Base-by-base conservation (phyloP, 2,113 vertebrate species). In the human region DNA sequence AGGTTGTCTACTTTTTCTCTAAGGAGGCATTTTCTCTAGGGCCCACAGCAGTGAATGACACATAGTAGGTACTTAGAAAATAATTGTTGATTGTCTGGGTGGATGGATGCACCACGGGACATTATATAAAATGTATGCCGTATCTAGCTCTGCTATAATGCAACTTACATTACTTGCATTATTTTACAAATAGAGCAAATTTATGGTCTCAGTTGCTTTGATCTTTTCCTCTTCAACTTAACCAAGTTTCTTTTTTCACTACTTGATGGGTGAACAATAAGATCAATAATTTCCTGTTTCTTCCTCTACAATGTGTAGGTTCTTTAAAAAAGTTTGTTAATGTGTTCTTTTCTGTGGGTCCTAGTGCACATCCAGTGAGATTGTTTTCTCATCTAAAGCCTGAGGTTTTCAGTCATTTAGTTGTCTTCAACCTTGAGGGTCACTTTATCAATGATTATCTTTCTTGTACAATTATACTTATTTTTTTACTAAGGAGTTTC, bases 401-500 rank as follows among this genome's bases (percentile, higher is more conserved):
- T 93, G 14, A 43, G 25, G 40, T 72, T 98, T 96, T 89, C 38
- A 81, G 25, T 66, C 68, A 61, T 32, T 80, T 85, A 50, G 9
- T 48, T 27, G 82, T 55, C n/a, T n/a, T 64, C 79, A 18, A 38
- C 70, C 23, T 45, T 57, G 4, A 81, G 5, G 8, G 1, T 75
- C 40, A 94, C 57, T 3, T 40, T 40, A 75, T 68, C 75, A 43
- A 35, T 61, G 68, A 90, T 83, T 85, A 20, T 76, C 45, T 94
- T 89, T 89, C 55, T 88, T 55, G 89, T 43, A 80, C 38, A 55
- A 35, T 64, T 73, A 32, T 32, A 30, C 30, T 91, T 78, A 78
- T 88, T 95, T 93, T 96, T 83, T 61, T 59, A 64, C n/a, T 43
- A 50, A 88, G 17, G 43, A 43, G 50, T 94, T 89, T 88, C 50